phyloP scores from a whole-genome alignment of 1,140 invertebrate species.

The Pachypeltis micranthus region DNA sequence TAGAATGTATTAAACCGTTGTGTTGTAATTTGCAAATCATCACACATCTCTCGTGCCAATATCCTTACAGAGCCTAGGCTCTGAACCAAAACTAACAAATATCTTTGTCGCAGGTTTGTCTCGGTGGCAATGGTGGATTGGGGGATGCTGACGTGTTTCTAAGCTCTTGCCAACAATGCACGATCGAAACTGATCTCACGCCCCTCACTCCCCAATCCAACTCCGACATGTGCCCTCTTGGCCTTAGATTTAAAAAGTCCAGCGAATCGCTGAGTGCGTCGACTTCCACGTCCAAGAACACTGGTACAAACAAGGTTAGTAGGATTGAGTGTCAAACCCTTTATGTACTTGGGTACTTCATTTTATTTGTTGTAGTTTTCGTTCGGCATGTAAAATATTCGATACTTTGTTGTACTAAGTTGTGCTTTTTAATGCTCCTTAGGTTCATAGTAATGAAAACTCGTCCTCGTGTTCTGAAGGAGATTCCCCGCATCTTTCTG shows the following conservation, averaged over 20 bases:
- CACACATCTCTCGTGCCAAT: no score
- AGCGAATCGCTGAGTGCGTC: constrained; percentile 40
- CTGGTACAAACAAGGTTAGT: constrained; percentile 28
- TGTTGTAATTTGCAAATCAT: no score
- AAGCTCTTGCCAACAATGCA: constrained; percentile 45
- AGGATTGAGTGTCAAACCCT: no score
- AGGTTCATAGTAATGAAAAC: constrained; percentile 20
- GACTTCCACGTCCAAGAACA: constrained; percentile 37
- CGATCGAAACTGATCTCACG: constrained; percentile 36
- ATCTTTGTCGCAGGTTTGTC: no score
- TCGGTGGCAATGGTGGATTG: constrained; percentile 39
- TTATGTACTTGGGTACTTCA: no score
- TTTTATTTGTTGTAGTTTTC: no score
- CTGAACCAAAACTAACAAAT: no score
- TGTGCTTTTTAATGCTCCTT: background rate
- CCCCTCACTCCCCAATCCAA: constrained; percentile 33
- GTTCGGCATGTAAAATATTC: no score
- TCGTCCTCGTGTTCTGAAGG: constrained; percentile 22
- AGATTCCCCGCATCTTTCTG: constrained; percentile 18
- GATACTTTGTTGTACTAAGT: no score
- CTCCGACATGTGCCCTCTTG: constrained; percentile 39
- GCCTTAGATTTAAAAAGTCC: constrained; percentile 36
- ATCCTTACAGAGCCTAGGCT: no score
- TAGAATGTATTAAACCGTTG: no score
- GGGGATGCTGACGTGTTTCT: constrained; percentile 46